These are phyloP conservation scores for Wiebesia pumilae DNA, from an alignment of 1,140 invertebrate species.

Conservation along the genomic window DNA sequence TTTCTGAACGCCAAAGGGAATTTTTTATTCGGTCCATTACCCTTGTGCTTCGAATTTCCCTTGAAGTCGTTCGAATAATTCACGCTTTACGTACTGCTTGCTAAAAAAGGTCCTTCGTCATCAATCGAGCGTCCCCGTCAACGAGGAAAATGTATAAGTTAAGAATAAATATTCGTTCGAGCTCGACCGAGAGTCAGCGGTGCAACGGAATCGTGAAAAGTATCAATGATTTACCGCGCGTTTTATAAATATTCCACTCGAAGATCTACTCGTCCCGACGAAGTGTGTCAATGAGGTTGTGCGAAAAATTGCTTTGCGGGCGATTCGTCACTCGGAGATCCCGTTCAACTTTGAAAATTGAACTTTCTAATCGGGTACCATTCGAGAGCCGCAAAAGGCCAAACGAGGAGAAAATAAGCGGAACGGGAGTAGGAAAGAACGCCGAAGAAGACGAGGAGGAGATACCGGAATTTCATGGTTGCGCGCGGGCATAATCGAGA, in stretches of 20 bases:
- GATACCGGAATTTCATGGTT: constrained; percentile 45
- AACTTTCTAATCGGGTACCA: constrained; percentile 17
- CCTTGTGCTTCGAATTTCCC: background rate
- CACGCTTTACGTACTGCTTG: background rate
- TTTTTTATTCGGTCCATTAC: constrained; percentile 3
- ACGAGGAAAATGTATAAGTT: too few species aligned
- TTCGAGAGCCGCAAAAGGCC: background rate
- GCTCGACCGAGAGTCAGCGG: too few species aligned
- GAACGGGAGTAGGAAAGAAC: background rate
- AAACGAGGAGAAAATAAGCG: background rate
- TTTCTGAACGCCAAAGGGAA: background rate
- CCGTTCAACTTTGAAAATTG: constrained; percentile 16
- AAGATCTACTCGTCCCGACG: background rate
- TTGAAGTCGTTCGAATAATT: background rate
- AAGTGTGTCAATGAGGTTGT: background rate
- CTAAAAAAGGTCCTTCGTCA: too few species aligned
- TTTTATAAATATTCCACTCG: too few species aligned
- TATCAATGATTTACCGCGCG: too few species aligned
- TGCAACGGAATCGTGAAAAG: background rate
- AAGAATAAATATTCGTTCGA: too few species aligned
- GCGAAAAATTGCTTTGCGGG: background rate
- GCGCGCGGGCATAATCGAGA: constrained; percentile 33
- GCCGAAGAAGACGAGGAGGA: background rate
- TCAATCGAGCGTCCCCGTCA: too few species aligned
- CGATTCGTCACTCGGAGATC: constrained; percentile 18